These are phyloP conservation scores for Agrotis segetum DNA, from an alignment of 2,888 invertebrate species.

Conservation along the genomic window DNA sequence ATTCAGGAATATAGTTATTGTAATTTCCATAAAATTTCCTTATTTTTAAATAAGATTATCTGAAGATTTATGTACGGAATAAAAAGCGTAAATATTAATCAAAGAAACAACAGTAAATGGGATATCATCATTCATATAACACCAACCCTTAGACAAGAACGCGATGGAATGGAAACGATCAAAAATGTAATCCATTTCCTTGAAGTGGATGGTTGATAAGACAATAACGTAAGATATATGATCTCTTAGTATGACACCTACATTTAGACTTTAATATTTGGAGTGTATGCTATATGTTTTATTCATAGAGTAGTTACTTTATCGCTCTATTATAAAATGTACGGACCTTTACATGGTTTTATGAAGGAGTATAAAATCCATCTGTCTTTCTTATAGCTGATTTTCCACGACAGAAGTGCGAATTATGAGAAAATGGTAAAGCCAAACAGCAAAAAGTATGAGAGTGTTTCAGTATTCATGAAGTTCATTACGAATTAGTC, in stretches of 20 bases:
- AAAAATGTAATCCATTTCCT: conserved; percentile 86
- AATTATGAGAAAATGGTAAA: background rate
- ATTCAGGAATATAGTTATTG: background rate
- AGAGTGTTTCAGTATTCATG: too few species aligned
- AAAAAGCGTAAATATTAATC: conserved; percentile 70
- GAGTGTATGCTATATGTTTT: conserved; percentile 47
- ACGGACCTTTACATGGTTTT: conserved; percentile 31
- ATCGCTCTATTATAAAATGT: conserved; percentile 43
- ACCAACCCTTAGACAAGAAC: conserved; percentile 76
- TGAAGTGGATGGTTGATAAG: conserved; percentile 72
- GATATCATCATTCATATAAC: conserved; percentile 80
- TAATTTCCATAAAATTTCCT: conserved; percentile 15
- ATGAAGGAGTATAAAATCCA: conserved; percentile 47
- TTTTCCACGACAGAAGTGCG: background rate
- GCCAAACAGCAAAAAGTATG: background rate
- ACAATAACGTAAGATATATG: conserved; percentile 70
- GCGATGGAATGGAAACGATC: conserved; percentile 84
- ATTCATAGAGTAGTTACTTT: conserved; percentile 52
- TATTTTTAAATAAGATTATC: conserved; percentile 31
- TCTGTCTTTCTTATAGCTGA: conserved; percentile 24
- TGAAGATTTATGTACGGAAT: conserved; percentile 30
- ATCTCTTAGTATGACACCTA: conserved; percentile 62
- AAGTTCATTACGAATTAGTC: too few species aligned
- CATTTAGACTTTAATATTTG: conserved; percentile 49
- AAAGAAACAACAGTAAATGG: conserved; percentile 70